Evolutionary conservation across 2,797 vertebrate species (phyloP).

Genomic region (Hozukius guyotensis): DNA sequence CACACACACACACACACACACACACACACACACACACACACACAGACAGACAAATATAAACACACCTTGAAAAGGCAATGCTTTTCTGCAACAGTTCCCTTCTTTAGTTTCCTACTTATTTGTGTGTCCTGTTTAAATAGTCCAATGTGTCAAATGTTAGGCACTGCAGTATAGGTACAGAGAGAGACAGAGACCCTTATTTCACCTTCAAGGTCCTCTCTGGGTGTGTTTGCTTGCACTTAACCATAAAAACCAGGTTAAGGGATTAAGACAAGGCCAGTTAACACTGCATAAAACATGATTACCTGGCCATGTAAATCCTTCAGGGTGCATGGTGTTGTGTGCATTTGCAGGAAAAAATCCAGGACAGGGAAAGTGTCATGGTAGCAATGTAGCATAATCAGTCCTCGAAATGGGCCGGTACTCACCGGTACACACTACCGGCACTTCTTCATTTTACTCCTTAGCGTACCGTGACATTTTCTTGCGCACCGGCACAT

Average conservation of each 20-base stretch:
- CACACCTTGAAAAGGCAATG: neutral
- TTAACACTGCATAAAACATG: slow-evolving; percentile 11
- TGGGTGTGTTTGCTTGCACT: neutral
- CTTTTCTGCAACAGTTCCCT: neutral
- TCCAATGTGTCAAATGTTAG: neutral
- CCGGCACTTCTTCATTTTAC: no score
- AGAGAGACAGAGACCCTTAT: neutral
- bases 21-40: neutral
- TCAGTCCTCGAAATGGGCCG: neutral
- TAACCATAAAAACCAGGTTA: neutral
- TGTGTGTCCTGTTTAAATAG: neutral
- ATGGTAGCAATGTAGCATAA: neutral
- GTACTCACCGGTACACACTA: no score
- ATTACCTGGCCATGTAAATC: neutral
- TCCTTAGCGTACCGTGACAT: no score
- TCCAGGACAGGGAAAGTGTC: neutral
- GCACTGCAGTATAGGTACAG: neutral
- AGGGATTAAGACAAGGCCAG: slow-evolving; percentile 16
- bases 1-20: neutral
- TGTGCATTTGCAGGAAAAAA: neutral
- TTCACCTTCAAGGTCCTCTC: neutral
- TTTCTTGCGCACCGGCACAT: no score
- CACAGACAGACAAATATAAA: neutral
- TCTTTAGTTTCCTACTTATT: neutral
- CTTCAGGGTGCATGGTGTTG: neutral